Conservation (phyloP, 2,888 invertebrate genomes). For the Conchocele bisecta region DNA sequence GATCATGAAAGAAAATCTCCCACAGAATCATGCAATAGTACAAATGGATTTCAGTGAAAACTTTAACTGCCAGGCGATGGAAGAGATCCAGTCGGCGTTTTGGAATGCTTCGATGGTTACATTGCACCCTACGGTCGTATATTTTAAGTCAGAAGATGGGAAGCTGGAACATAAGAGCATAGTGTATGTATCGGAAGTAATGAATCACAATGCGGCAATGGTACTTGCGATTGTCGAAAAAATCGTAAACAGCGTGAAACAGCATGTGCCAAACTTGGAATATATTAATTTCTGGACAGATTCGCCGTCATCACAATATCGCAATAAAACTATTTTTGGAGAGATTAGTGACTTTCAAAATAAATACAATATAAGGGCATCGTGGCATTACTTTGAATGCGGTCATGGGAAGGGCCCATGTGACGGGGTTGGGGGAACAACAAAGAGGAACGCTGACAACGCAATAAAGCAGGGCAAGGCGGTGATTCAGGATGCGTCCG, state of each 20-base stretch:
- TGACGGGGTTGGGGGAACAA: constrained; percentile 7
- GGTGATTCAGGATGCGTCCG: constrained; percentile 16
- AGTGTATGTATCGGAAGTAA: constrained; percentile 47
- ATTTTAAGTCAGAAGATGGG: constrained; percentile 16
- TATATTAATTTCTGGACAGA: constrained; percentile 40
- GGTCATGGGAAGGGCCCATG: constrained; percentile 33
- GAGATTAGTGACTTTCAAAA: not conserved
- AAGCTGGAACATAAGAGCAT: constrained; percentile 29
- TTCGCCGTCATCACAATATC: constrained; percentile 32
- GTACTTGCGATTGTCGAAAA: constrained; percentile 27
- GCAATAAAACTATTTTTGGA: constrained; percentile 23
- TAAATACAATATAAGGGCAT: not conserved
- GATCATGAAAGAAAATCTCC: constrained; percentile 36
- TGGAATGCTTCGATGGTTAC: constrained; percentile 40
- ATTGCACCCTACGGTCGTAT: constrained; percentile 42
- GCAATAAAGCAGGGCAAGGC: constrained; percentile 9
- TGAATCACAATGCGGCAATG: constrained; percentile 38
- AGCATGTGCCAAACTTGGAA: not conserved
- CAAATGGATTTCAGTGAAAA: constrained; percentile 34
- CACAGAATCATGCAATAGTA: constrained; percentile 7
- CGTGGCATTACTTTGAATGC: constrained; percentile 34
- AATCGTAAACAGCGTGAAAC: not conserved
- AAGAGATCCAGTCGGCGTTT: constrained; percentile 29
- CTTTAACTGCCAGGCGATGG: constrained; percentile 8
- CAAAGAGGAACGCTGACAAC: constrained; percentile 10